A percentile compares a stretch with the other conserved stretches of the same genome.
phyloP scores from a whole-genome alignment of 2,113 vertebrate genomes.

The Saimiri boliviensis region DNA sequence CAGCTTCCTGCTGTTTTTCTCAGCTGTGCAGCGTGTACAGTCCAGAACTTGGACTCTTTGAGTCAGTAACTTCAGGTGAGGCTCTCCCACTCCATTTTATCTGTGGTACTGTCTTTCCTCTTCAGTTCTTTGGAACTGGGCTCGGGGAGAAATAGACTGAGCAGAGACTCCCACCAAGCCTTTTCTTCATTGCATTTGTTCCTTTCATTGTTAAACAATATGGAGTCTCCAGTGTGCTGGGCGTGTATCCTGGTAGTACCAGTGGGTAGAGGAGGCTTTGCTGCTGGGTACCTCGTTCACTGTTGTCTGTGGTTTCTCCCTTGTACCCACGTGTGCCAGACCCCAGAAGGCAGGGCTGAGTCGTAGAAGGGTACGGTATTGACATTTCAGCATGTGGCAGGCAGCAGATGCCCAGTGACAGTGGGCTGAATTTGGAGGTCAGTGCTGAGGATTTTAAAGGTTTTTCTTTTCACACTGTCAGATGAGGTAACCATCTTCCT shows the following conservation, averaged over 20 bases:
- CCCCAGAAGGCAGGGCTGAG: not conserved
- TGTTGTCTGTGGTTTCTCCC: not conserved
- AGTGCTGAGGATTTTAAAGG: not conserved
- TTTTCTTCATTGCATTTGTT: not conserved
- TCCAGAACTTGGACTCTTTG: not conserved
- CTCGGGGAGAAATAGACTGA: no score
- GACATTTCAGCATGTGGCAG: not conserved
- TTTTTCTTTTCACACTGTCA: not conserved
- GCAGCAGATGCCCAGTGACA: not conserved
- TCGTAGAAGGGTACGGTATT: not conserved
- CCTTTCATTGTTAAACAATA: not conserved
- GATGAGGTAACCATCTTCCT: not conserved
- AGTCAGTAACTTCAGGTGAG: not conserved
- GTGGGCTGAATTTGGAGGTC: not conserved
- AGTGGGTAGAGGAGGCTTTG: accelerated
- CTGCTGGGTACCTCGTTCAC: accelerated
- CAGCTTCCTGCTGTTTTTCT: not conserved
- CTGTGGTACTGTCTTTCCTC: not conserved
- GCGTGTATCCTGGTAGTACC: accelerated
- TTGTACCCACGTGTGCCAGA: not conserved
- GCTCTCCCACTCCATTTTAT: accelerated
- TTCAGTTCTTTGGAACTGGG: not conserved
- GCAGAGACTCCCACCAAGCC: no score
- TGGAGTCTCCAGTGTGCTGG: not conserved
- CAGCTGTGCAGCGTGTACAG: not conserved